Conservation (phyloP, 2,888 invertebrate species). For the Ennomos quercinarius region DNA sequence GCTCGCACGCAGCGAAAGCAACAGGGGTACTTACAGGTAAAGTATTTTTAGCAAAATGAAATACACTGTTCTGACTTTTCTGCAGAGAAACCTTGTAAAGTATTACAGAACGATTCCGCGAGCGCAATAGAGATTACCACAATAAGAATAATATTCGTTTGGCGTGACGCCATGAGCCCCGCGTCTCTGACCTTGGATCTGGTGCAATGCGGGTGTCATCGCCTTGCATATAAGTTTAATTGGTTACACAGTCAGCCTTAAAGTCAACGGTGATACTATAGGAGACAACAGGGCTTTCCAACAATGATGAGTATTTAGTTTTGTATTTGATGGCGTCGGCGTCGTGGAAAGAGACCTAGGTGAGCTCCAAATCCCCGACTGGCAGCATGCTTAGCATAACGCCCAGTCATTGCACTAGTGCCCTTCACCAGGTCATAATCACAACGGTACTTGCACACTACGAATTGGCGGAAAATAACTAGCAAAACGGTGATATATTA, state of each 20-base stretch:
- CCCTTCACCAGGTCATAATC: no score
- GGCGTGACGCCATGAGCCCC: slow-evolving; percentile 48
- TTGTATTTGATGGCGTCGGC: no score
- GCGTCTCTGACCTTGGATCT: slow-evolving; percentile 46
- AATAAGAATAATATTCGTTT: slow-evolving; percentile 39
- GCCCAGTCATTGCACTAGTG: no score
- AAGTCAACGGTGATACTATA: neutral
- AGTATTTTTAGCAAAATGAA: slow-evolving; percentile 21
- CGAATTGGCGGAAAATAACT: no score
- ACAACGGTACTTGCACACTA: no score
- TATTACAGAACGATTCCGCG: neutral
- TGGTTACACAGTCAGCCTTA: slow-evolving; percentile 8
- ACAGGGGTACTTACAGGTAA: slow-evolving; percentile 28
- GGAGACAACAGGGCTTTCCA: neutral
- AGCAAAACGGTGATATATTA: no score
- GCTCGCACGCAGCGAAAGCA: slow-evolving; percentile 22
- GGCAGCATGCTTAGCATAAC: no score
- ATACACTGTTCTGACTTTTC: slow-evolving; percentile 1
- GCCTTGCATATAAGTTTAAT: slow-evolving; percentile 45
- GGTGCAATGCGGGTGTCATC: slow-evolving; percentile 58
- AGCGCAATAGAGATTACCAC: slow-evolving; percentile 5
- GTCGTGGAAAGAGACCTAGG: no score
- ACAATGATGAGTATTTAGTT: neutral
- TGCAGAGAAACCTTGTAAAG: slow-evolving; percentile 11
- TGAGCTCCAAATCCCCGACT: no score